Conservation (phyloP, 23 tunicate genomes). For the Styela clava region DNA sequence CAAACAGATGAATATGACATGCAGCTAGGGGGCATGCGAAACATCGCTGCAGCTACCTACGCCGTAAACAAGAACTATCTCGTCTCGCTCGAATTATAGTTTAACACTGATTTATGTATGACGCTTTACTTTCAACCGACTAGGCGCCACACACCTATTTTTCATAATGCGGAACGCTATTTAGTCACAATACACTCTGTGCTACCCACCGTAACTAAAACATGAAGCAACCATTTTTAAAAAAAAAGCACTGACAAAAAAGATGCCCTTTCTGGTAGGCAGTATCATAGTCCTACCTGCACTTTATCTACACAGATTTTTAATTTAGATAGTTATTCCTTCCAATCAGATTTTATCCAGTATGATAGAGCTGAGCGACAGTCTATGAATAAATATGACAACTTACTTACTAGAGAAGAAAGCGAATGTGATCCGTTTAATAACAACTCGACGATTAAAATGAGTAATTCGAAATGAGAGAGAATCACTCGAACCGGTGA, state of each 20-base stretch:
- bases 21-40: not conserved
- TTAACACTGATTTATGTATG: not conserved
- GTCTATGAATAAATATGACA: not conserved
- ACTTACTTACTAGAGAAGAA: not conserved
- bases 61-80: not conserved
- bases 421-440: not conserved
- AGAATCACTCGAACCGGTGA: not conserved
- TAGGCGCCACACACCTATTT: not conserved
- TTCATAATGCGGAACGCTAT: not conserved
- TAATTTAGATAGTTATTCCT: no score
- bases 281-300: no score
- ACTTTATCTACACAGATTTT: no score
- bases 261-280: no score
- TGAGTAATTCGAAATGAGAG: not conserved
- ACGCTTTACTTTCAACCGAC: not conserved
- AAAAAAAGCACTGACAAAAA: no score
- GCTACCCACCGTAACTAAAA: not conserved
- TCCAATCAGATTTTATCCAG: not conserved
- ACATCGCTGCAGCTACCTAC: not conserved
- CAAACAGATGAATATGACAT: not conserved
- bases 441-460: not conserved
- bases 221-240: not conserved
- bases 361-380: not conserved
- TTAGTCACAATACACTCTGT: not conserved
- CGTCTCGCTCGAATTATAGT: not conserved